Evolutionary conservation across 2,888 invertebrate species (phyloP).

Genomic region (Cerastis leucographa): DNA sequence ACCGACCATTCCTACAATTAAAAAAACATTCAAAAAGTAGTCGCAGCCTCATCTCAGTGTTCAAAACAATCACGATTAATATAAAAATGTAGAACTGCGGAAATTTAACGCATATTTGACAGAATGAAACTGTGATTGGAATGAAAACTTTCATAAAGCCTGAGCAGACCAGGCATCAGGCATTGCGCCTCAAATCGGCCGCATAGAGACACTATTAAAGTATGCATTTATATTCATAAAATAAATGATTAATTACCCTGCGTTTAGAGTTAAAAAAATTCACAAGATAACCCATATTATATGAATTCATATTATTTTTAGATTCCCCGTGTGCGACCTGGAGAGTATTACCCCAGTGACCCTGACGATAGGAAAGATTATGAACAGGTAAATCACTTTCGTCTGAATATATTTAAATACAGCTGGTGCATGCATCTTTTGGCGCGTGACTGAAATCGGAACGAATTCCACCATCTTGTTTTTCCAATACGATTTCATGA

Average conservation of each 20-base stretch:
- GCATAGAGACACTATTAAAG: background rate
- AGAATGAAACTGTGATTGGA: too few relatives aligned
- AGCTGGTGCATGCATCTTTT: background rate
- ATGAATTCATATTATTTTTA: constrained; percentile 59
- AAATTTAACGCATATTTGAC: too few relatives aligned
- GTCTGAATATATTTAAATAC: background rate
- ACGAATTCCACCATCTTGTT: background rate
- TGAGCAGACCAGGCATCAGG: background rate
- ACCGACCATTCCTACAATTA: background rate
- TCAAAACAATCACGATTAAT: too few relatives aligned
- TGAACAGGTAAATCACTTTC: constrained; percentile 90
- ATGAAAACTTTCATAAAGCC: too few relatives aligned
- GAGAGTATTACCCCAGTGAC: constrained; percentile 89
- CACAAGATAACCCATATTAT: background rate
- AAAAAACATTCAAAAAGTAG: too few relatives aligned
- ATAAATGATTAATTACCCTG: too few relatives aligned
- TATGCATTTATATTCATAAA: background rate
- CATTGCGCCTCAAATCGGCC: too few relatives aligned
- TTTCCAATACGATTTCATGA: background rate
- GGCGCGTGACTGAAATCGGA: background rate
- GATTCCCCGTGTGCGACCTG: constrained; percentile 86
- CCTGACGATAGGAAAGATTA: constrained; percentile 91
- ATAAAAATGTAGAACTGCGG: too few relatives aligned
- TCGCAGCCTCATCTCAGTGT: too few relatives aligned
- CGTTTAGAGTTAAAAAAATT: background rate